Evolutionary conservation across 2,113 vertebrate species (phyloP), one percentile per base, ranked within the genome.

Genomic region (Rattus norvegicus): DNA sequence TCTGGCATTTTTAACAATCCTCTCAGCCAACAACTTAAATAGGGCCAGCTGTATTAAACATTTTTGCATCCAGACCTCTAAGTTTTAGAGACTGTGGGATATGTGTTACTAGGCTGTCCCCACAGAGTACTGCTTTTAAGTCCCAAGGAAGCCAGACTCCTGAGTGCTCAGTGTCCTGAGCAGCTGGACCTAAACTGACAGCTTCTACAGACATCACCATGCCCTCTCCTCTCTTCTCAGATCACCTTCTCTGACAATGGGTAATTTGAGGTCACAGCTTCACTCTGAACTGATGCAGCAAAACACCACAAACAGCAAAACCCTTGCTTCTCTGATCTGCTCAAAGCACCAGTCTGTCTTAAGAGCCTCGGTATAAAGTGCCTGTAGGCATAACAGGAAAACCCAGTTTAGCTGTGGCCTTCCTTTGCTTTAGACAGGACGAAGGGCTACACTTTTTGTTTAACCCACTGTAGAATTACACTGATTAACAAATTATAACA

Each of bases 181-280:
- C 39, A 83, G 19, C 88, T 30, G 84, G 26, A 54, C 33, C 52
- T 47, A 88, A 75, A 61, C 1, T 87, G 75, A 85, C 72, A 85
- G 65, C 36, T 67, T 77, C 47, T 87, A 77, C 70, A 91, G 59
- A 88, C 77, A 65, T 33, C 56, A 67, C 88, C 88, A 4, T 72
- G 67, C 67, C 70, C 36, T 67, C 70, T 75, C 63, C 7, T 77
- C 70, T 95, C 36, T 81, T 20, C 30, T 73, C 3, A 30, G 80
- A 36, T n/a, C 24, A 19, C 56, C 77, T 89, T 91, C 88, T 79
- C 87, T 91, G 89, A 90, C 73, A 95, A 39, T 81, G 39, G 72
- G 30, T 90, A 93, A 70, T 91, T 56, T 73, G 69, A 96, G 81
- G 94, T 79, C 86, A 88, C 24, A 63, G 33, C 65, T 91, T 52